A percentile compares a stretch with the other conserved stretches of the same genome.
Evolutionary conservation across 1,140 invertebrate species (phyloP).

Genomic region (Liolophura sinensis): DNA sequence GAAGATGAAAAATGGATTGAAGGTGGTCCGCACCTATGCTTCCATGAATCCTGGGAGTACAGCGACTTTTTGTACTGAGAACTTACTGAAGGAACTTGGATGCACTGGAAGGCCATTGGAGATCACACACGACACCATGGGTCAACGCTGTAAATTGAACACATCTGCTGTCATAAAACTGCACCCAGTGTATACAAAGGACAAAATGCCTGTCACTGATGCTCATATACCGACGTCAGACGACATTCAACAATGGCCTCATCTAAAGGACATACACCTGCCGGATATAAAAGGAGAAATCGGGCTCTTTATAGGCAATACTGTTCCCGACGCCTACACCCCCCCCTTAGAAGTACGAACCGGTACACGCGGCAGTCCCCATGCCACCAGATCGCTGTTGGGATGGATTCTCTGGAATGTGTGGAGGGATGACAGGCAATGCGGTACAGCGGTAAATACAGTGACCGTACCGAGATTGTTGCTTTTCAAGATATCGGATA

Average conservation of each 20-base stretch:
- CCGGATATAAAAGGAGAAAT: conserved; percentile 7
- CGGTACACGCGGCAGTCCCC: not conserved
- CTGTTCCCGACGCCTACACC: not conserved
- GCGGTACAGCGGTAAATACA: too few species aligned
- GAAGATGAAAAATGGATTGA: conserved; percentile 9
- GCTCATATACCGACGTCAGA: conserved; percentile 4
- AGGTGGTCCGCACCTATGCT: too few species aligned
- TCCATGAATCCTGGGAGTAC: conserved; percentile 14
- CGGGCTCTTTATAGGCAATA: conserved; percentile 12
- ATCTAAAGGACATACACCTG: conserved; percentile 3
- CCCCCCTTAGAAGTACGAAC: too few species aligned
- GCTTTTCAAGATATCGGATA: too few species aligned
- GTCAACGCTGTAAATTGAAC: conserved; percentile 3
- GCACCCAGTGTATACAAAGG: too few species aligned
- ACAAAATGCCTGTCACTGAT: not conserved
- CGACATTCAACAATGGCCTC: conserved; percentile 10
- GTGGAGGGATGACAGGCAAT: too few species aligned
- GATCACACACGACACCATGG: conserved; percentile 16
- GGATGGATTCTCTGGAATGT: conserved; percentile 12
- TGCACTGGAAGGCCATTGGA: conserved; percentile 13
- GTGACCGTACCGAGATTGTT: too few species aligned
- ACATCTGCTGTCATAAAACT: conserved; percentile 8
- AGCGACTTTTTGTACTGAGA: conserved; percentile 16
- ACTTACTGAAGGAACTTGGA: conserved; percentile 10
- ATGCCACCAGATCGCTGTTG: conserved; percentile 6